These are phyloP conservation scores for Hippocampus mohnikei DNA, from an alignment of 2,113 vertebrate species.

Conservation along the genomic window DNA sequence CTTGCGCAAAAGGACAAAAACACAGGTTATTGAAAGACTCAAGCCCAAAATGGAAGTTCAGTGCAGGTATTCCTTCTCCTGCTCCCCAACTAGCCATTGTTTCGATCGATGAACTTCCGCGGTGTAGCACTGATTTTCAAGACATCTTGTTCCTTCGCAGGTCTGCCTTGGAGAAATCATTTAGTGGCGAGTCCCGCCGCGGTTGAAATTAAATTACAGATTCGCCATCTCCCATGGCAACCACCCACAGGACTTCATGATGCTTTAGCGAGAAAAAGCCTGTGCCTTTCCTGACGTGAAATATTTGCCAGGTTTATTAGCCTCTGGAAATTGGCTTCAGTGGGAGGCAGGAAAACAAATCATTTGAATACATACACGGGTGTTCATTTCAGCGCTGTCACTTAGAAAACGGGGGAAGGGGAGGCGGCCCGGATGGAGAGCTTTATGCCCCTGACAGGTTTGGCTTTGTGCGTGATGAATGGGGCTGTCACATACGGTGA, in stretches of 20 bases:
- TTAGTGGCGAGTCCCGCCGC: neutral
- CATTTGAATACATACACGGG: slow-evolving; percentile 66
- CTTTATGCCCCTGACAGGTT: slow-evolving; percentile 73
- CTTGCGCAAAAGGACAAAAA: neutral
- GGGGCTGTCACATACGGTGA: slow-evolving; percentile 74
- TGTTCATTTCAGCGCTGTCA: slow-evolving; percentile 74
- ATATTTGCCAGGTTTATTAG: slow-evolving; percentile 66
- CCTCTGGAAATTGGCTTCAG: slow-evolving; percentile 69
- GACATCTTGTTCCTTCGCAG: neutral
- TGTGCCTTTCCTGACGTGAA: slow-evolving; percentile 31
- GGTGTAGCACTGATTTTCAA: neutral
- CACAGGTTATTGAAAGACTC: neutral
- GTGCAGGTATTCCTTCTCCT: neutral
- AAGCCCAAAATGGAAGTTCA: neutral
- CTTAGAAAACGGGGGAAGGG: slow-evolving; percentile 53
- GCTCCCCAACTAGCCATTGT: neutral
- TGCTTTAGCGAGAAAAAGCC: slow-evolving; percentile 13
- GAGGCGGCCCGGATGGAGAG: slow-evolving; percentile 42
- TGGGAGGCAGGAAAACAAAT: slow-evolving; percentile 61
- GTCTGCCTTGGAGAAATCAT: neutral
- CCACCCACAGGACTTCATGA: slow-evolving; percentile 22
- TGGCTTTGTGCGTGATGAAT: slow-evolving; percentile 79
- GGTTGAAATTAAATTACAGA: slow-evolving; percentile 12
- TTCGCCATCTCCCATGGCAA: slow-evolving; percentile 5
- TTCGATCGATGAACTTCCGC: no score